Base-by-base conservation (phyloP, 2,797 vertebrate genomes). In the Eurystomus glaucurus region DNA sequence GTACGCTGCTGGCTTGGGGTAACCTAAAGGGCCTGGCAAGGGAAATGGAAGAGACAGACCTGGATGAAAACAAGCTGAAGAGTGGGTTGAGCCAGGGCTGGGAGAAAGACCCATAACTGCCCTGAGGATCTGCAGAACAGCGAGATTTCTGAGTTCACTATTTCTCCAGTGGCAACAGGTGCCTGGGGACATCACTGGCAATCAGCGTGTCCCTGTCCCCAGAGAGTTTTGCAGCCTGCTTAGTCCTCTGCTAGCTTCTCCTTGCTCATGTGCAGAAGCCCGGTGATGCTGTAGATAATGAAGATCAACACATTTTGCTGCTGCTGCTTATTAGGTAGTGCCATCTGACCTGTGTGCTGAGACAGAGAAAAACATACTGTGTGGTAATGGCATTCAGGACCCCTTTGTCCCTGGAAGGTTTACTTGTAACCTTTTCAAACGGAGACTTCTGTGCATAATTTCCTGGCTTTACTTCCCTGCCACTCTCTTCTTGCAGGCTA, bases 221-320 rank as follows among this genome's bases (percentile, higher is more conserved):
- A 0, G 25, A 46, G 71, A 74, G 28, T 11, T 87, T 29, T 83
- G n/a, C 64, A 82, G 6, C 31, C 41, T 79, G 20, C 19, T 52
- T 74, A 37, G 41, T 29, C 9, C 7, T 61, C 51, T 69, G 17
- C 46, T 75, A 1, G 0, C 23, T 51, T 77, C 55, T 77, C 14
- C 58, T 72, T 37, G 3, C 20, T 17, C 29, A 22, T 22, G 20
- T 37, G 2, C 51, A 54, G 83, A 48, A 54, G 23, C 5, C 39
- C 19, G 0, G 4, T 0, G 0, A 3, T 41, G 26, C 25, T 39
- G 31, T 39, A 58, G 39, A 14, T 26, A 48, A n/a, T 46, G 19
- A 21, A 70, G 23, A 48, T 84, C 33, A 70, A 61, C 52, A 7
- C 16, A 51, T 50, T 69, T 88, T 79, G 43, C 68, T 94, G 7